Evolutionary conservation across 2,113 vertebrate genomes (phyloP).

Genomic region (Phalacrocorax carbo): DNA sequence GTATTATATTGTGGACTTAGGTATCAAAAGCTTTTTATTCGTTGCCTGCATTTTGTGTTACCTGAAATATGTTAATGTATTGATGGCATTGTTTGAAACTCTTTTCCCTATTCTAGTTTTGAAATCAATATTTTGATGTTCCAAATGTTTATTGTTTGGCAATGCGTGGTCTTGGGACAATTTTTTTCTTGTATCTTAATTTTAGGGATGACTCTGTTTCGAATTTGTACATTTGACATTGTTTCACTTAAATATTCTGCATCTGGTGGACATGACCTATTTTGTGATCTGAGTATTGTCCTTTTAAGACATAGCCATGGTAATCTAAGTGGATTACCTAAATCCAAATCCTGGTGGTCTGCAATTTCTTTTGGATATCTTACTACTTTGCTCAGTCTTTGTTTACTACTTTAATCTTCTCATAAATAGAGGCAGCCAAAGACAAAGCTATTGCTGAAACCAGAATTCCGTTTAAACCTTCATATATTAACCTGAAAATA

Average conservation of each 20-base stretch:
- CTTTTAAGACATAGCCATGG: slow-evolving; percentile 74
- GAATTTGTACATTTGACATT: slow-evolving; percentile 10
- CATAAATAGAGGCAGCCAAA: neutral
- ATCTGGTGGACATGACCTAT: slow-evolving; percentile 71
- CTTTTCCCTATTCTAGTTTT: neutral
- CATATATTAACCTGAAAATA: neutral
- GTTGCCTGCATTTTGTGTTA: neutral
- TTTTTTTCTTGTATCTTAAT: neutral
- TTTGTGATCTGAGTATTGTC: slow-evolving; percentile 72
- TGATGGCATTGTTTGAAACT: neutral
- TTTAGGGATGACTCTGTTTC: neutral
- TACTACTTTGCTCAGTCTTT: slow-evolving; percentile 62
- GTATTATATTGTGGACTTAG: neutral
- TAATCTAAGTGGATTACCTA: slow-evolving; percentile 83
- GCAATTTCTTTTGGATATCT: slow-evolving; percentile 75
- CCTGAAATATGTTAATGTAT: neutral
- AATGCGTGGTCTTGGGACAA: neutral
- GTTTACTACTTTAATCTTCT: slow-evolving; percentile 63
- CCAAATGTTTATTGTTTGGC: neutral
- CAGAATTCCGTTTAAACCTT: neutral
- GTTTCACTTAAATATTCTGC: slow-evolving; percentile 18
- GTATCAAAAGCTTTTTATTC: neutral
- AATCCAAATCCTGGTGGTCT: slow-evolving; percentile 79
- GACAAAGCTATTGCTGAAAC: slow-evolving; percentile 4
- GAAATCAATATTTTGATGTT: neutral